A percentile compares a stretch with the other conserved stretches of the same genome.
Evolutionary conservation across 2,797 vertebrate genomes (phyloP).

Genomic region (Alca torda): DNA sequence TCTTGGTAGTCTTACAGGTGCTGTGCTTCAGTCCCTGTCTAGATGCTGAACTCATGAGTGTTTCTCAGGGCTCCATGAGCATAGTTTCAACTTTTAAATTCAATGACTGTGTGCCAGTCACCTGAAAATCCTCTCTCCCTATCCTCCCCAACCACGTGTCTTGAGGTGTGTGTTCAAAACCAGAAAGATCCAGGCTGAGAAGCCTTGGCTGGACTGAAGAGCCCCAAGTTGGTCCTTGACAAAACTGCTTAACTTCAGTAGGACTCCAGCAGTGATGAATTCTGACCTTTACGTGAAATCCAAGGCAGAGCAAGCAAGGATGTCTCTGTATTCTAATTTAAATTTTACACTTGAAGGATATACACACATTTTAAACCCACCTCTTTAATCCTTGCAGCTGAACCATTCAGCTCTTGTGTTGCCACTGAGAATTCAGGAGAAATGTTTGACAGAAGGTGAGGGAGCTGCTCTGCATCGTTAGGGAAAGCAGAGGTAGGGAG

Average conservation of each 20-base stretch:
- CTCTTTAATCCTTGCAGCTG: conserved; percentile 22
- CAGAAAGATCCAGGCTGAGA: background rate
- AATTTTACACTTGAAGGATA: conserved; percentile 23
- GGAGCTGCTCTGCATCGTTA: background rate
- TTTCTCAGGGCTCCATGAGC: background rate
- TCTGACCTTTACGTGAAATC: background rate
- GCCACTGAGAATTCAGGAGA: background rate
- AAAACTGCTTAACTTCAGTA: background rate
- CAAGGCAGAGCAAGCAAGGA: background rate
- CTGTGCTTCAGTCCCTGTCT: background rate
- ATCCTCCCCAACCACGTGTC: background rate
- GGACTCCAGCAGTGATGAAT: background rate
- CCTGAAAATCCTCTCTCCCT: background rate
- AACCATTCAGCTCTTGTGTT: conserved; percentile 18
- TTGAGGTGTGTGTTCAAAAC: background rate
- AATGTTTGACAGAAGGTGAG: background rate
- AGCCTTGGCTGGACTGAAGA: background rate
- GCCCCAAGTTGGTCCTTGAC: background rate
- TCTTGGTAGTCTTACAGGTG: background rate
- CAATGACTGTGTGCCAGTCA: background rate
- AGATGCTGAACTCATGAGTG: background rate
- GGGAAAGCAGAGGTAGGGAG: background rate
- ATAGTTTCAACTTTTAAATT: background rate
- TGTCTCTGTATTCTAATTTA: background rate
- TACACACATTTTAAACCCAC: background rate